Evolutionary conservation across 1,140 invertebrate species (phyloP).

Genomic region (Heliconius nattereri): DNA sequence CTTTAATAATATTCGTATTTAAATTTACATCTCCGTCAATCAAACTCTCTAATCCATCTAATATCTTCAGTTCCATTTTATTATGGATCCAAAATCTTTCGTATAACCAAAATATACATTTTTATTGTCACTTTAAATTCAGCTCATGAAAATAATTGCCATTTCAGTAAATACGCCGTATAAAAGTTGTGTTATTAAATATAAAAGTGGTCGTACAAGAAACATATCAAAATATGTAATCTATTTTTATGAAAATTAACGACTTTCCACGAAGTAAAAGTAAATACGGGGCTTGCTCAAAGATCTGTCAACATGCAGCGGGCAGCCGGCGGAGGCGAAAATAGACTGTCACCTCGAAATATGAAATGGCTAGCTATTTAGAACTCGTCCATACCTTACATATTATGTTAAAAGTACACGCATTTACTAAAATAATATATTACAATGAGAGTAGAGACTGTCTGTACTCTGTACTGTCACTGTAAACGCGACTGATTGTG

Average conservation of each 20-base stretch:
- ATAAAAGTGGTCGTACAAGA: not conserved
- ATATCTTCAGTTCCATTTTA: too few species aligned
- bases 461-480: too few species aligned
- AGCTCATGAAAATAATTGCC: too few species aligned
- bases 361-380: slow-evolving; percentile 64
- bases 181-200: not conserved
- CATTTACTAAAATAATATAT: not conserved
- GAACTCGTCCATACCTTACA: slow-evolving; percentile 47
- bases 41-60: too few species aligned
- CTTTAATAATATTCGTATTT: not conserved
- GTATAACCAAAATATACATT: too few species aligned
- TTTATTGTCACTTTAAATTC: too few species aligned
- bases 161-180: too few species aligned
- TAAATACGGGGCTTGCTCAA: slow-evolving; percentile 34
- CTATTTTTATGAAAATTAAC: slow-evolving; percentile 12
- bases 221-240: not conserved
- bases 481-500: too few species aligned
- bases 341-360: slow-evolving; percentile 70
- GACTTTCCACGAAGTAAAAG: slow-evolving; percentile 26
- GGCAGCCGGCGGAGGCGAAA: slow-evolving; percentile 48
- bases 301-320: slow-evolving; percentile 48
- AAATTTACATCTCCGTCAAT: not conserved
- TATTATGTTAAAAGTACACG: not conserved
- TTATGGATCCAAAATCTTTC: too few species aligned
- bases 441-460: too few species aligned